Evolutionary conservation across 2,113 vertebrate species (phyloP).

Genomic region (Emydocephalus ijimae): DNA sequence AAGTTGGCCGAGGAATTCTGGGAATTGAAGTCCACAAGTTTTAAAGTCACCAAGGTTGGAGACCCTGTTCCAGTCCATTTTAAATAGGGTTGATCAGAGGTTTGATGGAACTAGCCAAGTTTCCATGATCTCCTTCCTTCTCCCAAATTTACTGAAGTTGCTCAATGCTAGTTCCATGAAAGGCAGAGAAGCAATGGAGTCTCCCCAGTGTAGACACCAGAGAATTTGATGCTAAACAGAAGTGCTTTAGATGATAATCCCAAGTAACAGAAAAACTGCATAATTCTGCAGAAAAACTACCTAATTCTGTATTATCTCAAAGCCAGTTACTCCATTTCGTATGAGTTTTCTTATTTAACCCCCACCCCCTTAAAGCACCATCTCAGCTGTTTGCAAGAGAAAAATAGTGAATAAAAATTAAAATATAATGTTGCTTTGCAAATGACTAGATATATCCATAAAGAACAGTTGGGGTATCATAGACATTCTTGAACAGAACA

Average conservation of each 20-base stretch:
- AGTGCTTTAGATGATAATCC: neutral
- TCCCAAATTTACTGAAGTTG: neutral
- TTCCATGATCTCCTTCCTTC: neutral
- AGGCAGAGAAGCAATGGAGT: neutral
- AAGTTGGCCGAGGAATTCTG: too few relatives aligned
- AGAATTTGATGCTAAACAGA: neutral
- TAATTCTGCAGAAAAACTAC: neutral
- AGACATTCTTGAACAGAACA: neutral
- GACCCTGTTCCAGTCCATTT: neutral
- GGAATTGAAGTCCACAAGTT: neutral
- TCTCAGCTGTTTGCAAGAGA: neutral
- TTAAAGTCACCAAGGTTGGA: neutral
- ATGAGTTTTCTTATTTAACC: neutral
- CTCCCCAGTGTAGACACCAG: neutral
- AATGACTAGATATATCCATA: neutral
- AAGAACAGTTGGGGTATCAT: neutral
- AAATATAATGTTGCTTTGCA: neutral
- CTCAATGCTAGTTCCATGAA: neutral
- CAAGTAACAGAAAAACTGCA: neutral
- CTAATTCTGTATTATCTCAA: neutral
- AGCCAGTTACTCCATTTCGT: neutral
- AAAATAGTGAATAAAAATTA: neutral
- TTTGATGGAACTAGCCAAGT: neutral
- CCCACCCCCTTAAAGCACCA: neutral
- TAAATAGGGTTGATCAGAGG: neutral